Evolutionary conservation across 1,140 invertebrate species (phyloP), one percentile per base, ranked within the genome.

Genomic region (Neodiprion lecontei): DNA sequence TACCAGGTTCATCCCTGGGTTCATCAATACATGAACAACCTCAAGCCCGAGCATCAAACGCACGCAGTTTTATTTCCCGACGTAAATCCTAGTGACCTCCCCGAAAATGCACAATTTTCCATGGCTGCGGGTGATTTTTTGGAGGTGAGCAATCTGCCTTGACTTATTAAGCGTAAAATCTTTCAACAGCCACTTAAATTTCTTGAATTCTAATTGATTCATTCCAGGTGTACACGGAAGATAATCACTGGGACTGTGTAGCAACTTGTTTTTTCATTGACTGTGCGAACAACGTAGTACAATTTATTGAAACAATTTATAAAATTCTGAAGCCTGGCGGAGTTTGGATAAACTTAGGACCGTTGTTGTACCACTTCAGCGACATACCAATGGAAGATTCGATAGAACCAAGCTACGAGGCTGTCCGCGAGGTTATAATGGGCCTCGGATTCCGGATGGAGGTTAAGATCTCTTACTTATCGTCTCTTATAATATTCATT

Each of bases 221-320:
- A 76, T 81, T 79, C 7, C 84, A 95, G 92, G 93, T 96, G 21
- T 96, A 96, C 83, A 93, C 90, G 69, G 91, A 92, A 49, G 85
- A 90, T 1, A 91, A 95, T 77, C 89, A 93, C 50, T 99, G 97
- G 95, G 93, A 99, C 83, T 98, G 96, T 84, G 93, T 99, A 1
- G 95, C 95, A 0, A 98, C 98, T 0, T 98, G 98, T 80, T 99
- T 99, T 88, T 99, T 99, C 85, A 96, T 99, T 74, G 98, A 99
- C 85, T 99, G 98, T 84, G 98, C 98, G 14, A 95, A 96, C 72
- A 99, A 99, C 87, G 94, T 99, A 7, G 94, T 99, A 47, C 93
- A 95, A 76, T 99, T 99, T 82, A 94, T 99, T 69, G 97, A 99
- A 89, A 95, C 94, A 23, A 99, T 99, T 83, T 97, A 94, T 85